Base-by-base conservation (phyloP, 2,113 vertebrate genomes). In the Thomomys bottae region DNA sequence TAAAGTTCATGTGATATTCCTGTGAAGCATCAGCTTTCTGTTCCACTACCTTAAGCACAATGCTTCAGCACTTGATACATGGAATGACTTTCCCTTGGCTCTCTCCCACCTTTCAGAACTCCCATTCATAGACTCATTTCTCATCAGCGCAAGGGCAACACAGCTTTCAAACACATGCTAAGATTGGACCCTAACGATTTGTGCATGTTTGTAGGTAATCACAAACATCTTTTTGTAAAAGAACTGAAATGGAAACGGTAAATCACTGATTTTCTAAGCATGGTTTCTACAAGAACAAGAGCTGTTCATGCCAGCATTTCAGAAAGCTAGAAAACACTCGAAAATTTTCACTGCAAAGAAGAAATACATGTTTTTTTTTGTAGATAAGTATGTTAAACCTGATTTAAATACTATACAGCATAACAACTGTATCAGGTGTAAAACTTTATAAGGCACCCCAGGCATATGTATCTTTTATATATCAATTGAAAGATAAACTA, bases 221-320 rank as follows among this genome's bases (percentile, higher is more conserved):
- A 49, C 49, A 54, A 45, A 45, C 54, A 36, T 61, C 2, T 10
- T 88, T 92, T 92, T 75, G 59, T 83, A 49, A 91, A 84, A 59
- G 68, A 59, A 70, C 9, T 63, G 10, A 63, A 79, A 61, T 32
- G 61, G 28, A 8, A 32, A 68, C 32, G 12, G 34, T 59, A 45
- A 61, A 61, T 54, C 59, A 61, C 23, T 61, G 59, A 61, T 61
- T 3, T 32, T 23, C 24, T 61, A 24, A 61, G 24, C 6, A 26
- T 61, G 59, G 24, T 61, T 23, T 24, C 21, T 26, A 26, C 24
- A 26, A 61, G 24, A 23, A 26, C 24, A 24, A 61, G 24, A 61
- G 24, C 5, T 61, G 24, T 26, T 61, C 59, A 61, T 61, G 59
- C 8, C 59, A 61, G 32, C 3, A n/a, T 32, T 82, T 45, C 15